Evolutionary conservation across 30 jellyfish, hydroid and myxozoan species (phyloP).

Genomic region (Turritopsis rubra): DNA sequence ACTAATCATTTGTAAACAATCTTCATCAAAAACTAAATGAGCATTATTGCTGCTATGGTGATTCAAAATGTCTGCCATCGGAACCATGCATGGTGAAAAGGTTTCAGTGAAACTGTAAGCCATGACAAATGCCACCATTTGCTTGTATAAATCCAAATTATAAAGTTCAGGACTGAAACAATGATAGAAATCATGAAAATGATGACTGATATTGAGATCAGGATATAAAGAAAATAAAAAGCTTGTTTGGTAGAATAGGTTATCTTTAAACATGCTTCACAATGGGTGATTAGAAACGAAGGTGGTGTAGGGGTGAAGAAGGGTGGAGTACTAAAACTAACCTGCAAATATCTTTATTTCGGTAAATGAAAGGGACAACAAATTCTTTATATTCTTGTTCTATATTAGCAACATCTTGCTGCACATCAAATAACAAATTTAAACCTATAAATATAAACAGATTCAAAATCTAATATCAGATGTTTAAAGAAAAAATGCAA

Average conservation of each 20-base stretch:
- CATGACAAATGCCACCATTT: constrained; percentile 91
- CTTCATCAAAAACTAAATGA: constrained; percentile 59
- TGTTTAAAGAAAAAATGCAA: not conserved
- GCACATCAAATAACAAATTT: constrained; percentile 63
- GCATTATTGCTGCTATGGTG: constrained; percentile 95
- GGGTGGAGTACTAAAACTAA: not conserved
- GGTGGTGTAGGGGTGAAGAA: not conserved
- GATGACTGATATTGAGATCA: no score
- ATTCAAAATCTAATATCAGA: no score
- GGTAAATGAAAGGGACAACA: constrained; percentile 60
- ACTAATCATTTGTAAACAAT: constrained; percentile 63
- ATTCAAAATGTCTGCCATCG: constrained; percentile 93
- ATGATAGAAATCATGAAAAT: no score
- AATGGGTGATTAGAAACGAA: not conserved
- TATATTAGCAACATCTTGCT: constrained; percentile 60
- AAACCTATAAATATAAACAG: constrained; percentile 37
- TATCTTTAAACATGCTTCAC: constrained; percentile 3
- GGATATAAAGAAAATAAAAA: no score
- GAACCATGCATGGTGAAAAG: constrained; percentile 63
- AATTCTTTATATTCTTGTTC: constrained; percentile 69
- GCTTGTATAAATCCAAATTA: constrained; percentile 61
- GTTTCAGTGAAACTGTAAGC: constrained; percentile 93
- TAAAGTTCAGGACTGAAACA: constrained; percentile 36
- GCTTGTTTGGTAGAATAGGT: no score
- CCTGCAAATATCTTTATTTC: constrained; percentile 29